Percentiles rank a stretch among this genome's conserved stretches.
phyloP scores from a whole-genome alignment of 2,888 invertebrate species.

The Junonia oenone region DNA sequence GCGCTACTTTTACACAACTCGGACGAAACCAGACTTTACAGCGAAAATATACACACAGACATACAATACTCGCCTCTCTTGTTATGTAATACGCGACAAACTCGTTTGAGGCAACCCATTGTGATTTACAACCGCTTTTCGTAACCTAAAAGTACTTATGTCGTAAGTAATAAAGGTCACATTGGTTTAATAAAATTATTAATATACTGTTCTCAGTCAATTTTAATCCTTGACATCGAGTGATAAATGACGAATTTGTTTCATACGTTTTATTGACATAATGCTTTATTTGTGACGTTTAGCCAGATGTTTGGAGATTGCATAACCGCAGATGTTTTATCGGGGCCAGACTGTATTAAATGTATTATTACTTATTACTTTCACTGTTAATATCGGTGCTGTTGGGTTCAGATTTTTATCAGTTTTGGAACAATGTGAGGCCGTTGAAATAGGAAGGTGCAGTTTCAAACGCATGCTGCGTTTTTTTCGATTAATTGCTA shows the following conservation, averaged over 20 bases:
- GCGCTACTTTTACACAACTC: constrained; percentile 4
- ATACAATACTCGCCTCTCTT: constrained; percentile 17
- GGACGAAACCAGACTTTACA: not conserved
- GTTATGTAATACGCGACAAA: constrained; percentile 14
- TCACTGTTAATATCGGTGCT: not conserved
- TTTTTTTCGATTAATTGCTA: too few relatives aligned
- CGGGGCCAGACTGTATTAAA: constrained; percentile 29
- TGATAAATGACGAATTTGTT: constrained; percentile 2
- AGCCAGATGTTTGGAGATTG: constrained; percentile 30
- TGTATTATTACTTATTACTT: not conserved
- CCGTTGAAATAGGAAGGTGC: too few relatives aligned
- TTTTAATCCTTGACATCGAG: constrained; percentile 2
- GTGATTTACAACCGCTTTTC: not conserved
- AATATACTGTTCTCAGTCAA: not conserved
- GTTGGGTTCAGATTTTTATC: too few relatives aligned
- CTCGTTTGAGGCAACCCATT: not conserved
- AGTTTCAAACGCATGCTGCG: too few relatives aligned
- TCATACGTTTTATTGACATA: constrained; percentile 3
- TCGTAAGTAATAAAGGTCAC: not conserved
- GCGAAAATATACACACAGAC: constrained; percentile 4
- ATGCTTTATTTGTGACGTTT: constrained; percentile 8
- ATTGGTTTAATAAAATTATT: not conserved
- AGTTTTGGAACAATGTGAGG: too few relatives aligned
- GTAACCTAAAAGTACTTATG: not conserved
- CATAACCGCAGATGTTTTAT: constrained; percentile 36